These are phyloP conservation scores for Apeltes quadracus DNA, from an alignment of 2,113 vertebrate species.

Conservation along the genomic window DNA sequence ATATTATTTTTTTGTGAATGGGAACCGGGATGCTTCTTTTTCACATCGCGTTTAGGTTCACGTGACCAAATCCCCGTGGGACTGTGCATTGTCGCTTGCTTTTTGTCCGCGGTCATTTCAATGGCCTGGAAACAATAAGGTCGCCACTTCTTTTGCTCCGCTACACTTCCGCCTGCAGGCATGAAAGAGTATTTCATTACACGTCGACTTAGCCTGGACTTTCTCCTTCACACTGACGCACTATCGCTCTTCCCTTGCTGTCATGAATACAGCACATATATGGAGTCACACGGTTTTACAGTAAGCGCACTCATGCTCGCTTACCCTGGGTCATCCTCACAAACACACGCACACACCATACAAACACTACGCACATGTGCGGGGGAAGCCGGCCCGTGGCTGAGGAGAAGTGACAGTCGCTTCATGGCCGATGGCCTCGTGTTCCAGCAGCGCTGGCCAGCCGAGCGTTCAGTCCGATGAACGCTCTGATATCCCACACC, in stretches of 20 bases:
- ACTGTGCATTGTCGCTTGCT: background rate
- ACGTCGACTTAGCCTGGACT: background rate
- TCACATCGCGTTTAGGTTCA: background rate
- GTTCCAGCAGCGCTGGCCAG: slow-evolving; percentile 48
- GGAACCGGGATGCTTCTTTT: background rate
- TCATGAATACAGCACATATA: slow-evolving; percentile 35
- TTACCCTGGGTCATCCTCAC: slow-evolving; percentile 1
- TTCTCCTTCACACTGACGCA: slow-evolving; percentile 7
- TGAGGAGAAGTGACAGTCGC: slow-evolving; percentile 72
- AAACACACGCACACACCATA: slow-evolving; percentile 20
- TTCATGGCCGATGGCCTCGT: slow-evolving; percentile 62
- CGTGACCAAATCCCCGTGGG: too few relatives aligned
- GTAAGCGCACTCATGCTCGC: slow-evolving; percentile 6
- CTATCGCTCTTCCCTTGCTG: background rate
- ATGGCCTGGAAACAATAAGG: background rate
- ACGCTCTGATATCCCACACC: slow-evolving; percentile 61
- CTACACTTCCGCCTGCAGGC: background rate
- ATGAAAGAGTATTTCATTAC: background rate
- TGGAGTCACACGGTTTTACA: slow-evolving; percentile 24
- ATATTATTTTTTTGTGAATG: background rate
- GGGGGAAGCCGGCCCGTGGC: slow-evolving; percentile 34
- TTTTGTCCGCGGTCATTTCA: background rate
- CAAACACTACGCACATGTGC: slow-evolving; percentile 30
- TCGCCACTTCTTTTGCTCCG: background rate
- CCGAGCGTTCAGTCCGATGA: slow-evolving; percentile 55